These are phyloP conservation scores for Drosophila siamana DNA, from an alignment of 2,888 invertebrate genomes.

Conservation along the genomic window DNA sequence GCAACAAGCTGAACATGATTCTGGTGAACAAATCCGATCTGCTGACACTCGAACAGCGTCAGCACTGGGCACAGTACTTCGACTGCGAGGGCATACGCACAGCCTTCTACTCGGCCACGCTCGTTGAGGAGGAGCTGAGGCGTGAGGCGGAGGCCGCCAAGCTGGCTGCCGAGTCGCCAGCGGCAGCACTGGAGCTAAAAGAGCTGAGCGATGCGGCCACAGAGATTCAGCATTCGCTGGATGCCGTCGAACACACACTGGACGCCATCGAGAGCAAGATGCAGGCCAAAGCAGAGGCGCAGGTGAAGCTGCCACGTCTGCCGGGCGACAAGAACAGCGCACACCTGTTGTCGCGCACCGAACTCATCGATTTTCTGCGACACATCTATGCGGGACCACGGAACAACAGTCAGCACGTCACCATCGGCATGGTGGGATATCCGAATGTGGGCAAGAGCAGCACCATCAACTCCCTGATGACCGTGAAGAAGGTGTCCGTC, in stretches of 20 bases:
- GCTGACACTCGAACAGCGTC: constrained; percentile 91
- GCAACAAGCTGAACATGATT: constrained; percentile 91
- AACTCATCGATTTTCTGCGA: constrained; percentile 90
- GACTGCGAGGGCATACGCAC: constrained; percentile 89
- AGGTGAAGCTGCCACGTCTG: constrained; percentile 26
- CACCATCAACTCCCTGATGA: constrained; percentile 96
- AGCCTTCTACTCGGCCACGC: constrained; percentile 96
- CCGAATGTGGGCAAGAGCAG: constrained; percentile 99
- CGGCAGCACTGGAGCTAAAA: constrained; percentile 69
- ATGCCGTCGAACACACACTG: constrained; percentile 87
- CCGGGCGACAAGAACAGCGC: constrained; percentile 74
- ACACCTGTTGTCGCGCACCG: constrained; percentile 87
- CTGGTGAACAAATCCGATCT: constrained; percentile 98
- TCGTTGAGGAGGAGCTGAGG: constrained; percentile 87
- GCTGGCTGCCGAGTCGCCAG: constrained; percentile 33
- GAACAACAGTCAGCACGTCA: constrained; percentile 87
- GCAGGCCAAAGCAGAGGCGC: constrained; percentile 48
- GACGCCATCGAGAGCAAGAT: constrained; percentile 87
- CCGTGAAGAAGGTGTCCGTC: constrained; percentile 94
- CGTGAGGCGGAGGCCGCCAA: constrained; percentile 54
- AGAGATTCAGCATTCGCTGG: constrained; percentile 87
- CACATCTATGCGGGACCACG: constrained; percentile 86
- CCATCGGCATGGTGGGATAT: constrained; percentile 98
- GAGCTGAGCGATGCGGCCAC: constrained; percentile 86
- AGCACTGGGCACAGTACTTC: constrained; percentile 95